Evolutionary conservation across 1,140 invertebrate species (phyloP), one percentile per base, ranked within the genome.

Genomic region (Trichonephila clavata): DNA sequence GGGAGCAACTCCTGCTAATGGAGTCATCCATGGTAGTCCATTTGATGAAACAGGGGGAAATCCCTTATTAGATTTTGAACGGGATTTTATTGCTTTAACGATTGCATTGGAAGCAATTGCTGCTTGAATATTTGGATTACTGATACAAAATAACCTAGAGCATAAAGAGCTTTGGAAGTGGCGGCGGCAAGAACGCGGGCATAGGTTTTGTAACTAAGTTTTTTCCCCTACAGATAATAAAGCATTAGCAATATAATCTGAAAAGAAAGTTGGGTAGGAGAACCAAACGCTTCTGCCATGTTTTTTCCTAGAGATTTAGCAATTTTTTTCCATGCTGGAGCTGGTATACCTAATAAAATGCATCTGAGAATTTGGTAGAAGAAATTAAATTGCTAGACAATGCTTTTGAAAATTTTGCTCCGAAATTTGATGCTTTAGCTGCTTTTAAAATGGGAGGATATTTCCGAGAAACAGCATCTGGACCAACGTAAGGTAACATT

Each of bases 31-130:
- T 21, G 77, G 61, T 16, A 92, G 27, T n/a, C 90, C 90, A 16
- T 84, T 61, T 0, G 77, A 65, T 16, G 80, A 32, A 39, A 59
- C 4, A 16, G 21, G 6, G 10, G 57, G 90, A 27, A 77, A 90
- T 61, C 57, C n/a, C 39, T 21, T 60, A 2, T 80, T 61, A 10
- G 50, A 43, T 6, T 59, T 80, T 24, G 65, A 20, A n/a, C n/a
- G 27, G n/a, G 24, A 21, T 60, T 59, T 39, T 10, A 93, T 20
- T n/a, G 57, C 27, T 24, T 57, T 93, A 18, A 93, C n/a, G 27
- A 93, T 88, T 18, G 92, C 92, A 81, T 93, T 93, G 10, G 92
- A 63, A 21, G 92, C 92, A 43, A 93, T 87, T 14, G 92, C 92
- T 18, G 92, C 92, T 88, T 93, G 92, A 10, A 93, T 80, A 63